Evolutionary conservation across 2,113 vertebrate genomes (phyloP), one percentile per base, ranked within the genome.

Genomic region (Syrrhaptes paradoxus): DNA sequence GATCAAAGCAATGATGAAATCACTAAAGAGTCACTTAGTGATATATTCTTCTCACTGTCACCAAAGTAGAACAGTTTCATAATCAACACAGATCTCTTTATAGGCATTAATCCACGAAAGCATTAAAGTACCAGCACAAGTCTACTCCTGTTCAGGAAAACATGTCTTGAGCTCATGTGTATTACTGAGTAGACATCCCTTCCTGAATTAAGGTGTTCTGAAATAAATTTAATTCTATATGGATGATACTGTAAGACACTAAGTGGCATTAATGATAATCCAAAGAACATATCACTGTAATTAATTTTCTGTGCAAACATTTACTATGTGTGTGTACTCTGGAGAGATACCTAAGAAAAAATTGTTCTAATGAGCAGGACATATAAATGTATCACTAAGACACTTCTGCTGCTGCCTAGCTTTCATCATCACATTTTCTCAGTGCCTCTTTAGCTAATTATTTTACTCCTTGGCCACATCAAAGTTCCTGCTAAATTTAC

Each of bases 1-100:
- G 91, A 95, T 87, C 73, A 95, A 95, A 95, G 86, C 38, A 84
- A 59, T 67, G 65, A 85, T 34, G 73, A 94, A 94, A 92, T 59
- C 70, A 79, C 49, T 31, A 41, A 41, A 70, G 65, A 95, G 49
- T 82, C 77, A 57, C 54, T 90, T 75, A 1, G 9, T 85, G 77
- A 79, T 87, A 89, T 96, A 65, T 65, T 89, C 59, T 91, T 82
- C 66, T 84, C 57, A 43, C 72, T 79, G 74, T 82, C 84, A 89
- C 81, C 58, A 89, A 95, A 94, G 73, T 59, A 94, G 87, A 85
- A 85, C 79, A 89, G 91, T 97, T 96, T 89, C 89, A 89, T 95
- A 94, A 96, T 49, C 84, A 89, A 72, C 89, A 89, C 41, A 91
- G 84, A 85, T 93, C 54, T 75, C 57, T 63, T 63, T 68, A 85